Base-by-base conservation (phyloP, 1,140 invertebrate genomes). In the Drosophila leontia region DNA sequence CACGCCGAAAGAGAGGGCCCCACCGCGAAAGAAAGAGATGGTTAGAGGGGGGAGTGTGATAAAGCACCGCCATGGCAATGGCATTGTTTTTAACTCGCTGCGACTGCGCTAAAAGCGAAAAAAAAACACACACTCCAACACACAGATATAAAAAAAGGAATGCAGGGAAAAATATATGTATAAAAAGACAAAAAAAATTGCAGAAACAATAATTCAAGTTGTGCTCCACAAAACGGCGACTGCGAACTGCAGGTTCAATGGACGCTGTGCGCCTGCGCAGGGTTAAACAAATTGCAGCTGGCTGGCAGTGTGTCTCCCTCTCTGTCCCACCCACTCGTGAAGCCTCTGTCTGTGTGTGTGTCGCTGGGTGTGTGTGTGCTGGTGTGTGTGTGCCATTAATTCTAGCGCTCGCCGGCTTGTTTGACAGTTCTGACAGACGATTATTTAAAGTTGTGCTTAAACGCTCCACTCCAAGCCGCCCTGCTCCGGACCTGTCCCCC, bases 391-490 rank as follows among this genome's bases (percentile, higher is more conserved):
- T 65, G 78, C 91, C 91, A 92, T 92, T 92, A 92, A 92, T 92
- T 92, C 90, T 92, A 92, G 86, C 90, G 88, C 77, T 91, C 58
- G 91, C 91, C 91, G 91, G 92, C 91, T 92, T 92, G 90, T 92
- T 92, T 92, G 91, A 92, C 91, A 92, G 91, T 92, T 92, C 91
- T 92, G 91, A 92, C 91, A 92, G 91, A 92, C 91, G 87, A 92
- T 92, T 92, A 92, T 92, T 92, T 92, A 92, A 92, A 92, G 86
- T 92, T 92, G 91, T 91, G 91, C 86, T 92, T 92, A 91, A 92
- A 91, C 81, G 86, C 68, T 51, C 75, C 53, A 37, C 34, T 37
- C 53, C 34, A 29, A 13, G 1, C 47, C 47, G 26, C 41, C 41
- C 39, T 29, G 34, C 8, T 1, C 65, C 17, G 17, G 15, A 45